phyloP scores from a whole-genome alignment of 2,797 vertebrate species.

The Megaceryle alcyon region DNA sequence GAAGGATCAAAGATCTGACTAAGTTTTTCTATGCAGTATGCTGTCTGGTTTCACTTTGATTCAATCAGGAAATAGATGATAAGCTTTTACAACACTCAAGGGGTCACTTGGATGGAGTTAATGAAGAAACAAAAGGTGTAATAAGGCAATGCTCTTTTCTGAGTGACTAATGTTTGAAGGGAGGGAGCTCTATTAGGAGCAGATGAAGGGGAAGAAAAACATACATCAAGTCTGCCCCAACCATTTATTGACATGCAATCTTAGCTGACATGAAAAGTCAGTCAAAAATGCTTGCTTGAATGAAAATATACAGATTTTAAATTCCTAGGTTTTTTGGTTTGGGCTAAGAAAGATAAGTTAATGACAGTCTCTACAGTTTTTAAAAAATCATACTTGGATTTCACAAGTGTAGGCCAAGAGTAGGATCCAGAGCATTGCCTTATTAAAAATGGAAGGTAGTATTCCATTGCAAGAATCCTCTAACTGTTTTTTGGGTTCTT shows the following conservation, averaged over 20 bases:
- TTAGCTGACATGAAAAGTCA: not conserved
- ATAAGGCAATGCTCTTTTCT: not conserved
- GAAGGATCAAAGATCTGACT: not conserved
- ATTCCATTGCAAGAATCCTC: not conserved
- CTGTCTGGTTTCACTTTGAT: slow-evolving; percentile 4
- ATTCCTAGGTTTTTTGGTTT: not conserved
- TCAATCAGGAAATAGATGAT: slow-evolving; percentile 25
- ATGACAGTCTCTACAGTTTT: not conserved
- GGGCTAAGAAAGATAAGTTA: not conserved
- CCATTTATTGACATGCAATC: not conserved
- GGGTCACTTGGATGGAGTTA: not conserved
- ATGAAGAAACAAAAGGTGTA: slow-evolving; percentile 16
- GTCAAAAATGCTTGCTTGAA: not conserved
- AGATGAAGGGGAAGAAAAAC: not conserved
- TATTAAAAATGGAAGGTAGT: not conserved
- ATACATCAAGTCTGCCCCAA: not conserved
- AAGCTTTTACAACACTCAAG: slow-evolving; percentile 28
- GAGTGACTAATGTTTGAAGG: not conserved
- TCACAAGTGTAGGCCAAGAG: not conserved
- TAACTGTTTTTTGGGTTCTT: not conserved
- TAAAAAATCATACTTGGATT: not conserved
- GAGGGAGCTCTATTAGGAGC: not conserved
- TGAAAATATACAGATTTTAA: not conserved
- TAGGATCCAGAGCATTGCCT: not conserved
- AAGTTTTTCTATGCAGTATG: not conserved